Conservation (phyloP, 2,888 invertebrate species). For the Exephanes ischioxanthus region DNA sequence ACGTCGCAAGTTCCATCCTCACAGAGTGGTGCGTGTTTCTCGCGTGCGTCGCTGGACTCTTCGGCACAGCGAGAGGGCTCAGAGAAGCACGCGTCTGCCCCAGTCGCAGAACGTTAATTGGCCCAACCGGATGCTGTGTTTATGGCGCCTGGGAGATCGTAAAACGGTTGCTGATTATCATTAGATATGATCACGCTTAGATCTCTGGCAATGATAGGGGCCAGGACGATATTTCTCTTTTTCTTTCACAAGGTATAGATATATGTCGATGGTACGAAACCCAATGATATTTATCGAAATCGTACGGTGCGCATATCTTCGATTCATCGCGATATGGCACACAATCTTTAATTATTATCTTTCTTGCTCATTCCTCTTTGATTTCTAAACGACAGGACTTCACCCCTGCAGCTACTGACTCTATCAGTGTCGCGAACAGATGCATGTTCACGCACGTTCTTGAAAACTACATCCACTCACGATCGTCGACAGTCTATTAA, state of each 20-base stretch:
- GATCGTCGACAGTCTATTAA: not conserved
- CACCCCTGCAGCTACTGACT: not conserved
- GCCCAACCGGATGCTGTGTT: constrained; percentile 73
- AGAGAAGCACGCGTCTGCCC: constrained; percentile 65
- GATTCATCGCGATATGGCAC: constrained; percentile 26
- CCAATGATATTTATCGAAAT: constrained; percentile 55
- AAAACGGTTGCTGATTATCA: constrained; percentile 78
- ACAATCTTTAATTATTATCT: constrained; percentile 16
- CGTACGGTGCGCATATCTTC: constrained; percentile 27
- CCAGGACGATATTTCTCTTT: constrained; percentile 55
- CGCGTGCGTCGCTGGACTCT: constrained; percentile 39
- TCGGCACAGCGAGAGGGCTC: constrained; percentile 31
- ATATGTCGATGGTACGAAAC: constrained; percentile 10
- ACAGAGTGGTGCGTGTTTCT: constrained; percentile 28
- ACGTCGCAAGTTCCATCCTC: constrained; percentile 12
- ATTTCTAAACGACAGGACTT: constrained; percentile 12
- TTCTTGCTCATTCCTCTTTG: constrained; percentile 3
- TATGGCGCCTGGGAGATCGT: constrained; percentile 72
- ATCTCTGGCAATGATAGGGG: constrained; percentile 69
- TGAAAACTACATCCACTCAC: not conserved
- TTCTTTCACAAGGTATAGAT: constrained; percentile 27
- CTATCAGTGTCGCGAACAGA: not conserved
- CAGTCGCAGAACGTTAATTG: constrained; percentile 76
- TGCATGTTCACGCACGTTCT: not conserved
- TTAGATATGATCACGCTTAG: constrained; percentile 77